Conservation (phyloP, 2,113 vertebrate species). For the Galeopterus variegatus region DNA sequence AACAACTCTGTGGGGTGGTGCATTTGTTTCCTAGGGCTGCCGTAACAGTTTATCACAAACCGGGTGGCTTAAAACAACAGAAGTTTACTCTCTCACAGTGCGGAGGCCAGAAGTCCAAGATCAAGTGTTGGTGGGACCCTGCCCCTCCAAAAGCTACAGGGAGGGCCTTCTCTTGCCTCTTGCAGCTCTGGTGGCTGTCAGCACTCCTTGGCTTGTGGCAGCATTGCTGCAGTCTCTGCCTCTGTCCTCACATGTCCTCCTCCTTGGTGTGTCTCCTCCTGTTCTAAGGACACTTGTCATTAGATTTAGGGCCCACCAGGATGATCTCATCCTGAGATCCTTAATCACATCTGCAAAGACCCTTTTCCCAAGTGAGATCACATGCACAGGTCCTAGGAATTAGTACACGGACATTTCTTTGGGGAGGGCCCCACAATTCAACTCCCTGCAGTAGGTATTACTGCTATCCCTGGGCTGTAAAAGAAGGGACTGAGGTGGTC, state of each 20-base stretch:
- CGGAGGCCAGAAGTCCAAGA: neutral
- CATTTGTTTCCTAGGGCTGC: accelerated
- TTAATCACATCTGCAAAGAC: neutral
- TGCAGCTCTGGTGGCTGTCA: neutral
- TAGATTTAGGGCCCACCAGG: neutral
- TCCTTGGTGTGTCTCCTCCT: neutral
- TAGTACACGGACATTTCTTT: neutral
- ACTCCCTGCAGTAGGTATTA: neutral
- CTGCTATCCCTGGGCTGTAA: neutral
- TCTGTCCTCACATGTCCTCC: neutral
- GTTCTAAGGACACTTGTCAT: neutral
- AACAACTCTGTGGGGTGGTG: accelerated
- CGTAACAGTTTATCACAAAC: accelerated
- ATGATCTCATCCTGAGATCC: neutral
- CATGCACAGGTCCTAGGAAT: neutral
- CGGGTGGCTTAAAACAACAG: neutral
- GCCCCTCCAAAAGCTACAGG: accelerated
- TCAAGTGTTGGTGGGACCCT: no score
- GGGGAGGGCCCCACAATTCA: neutral
- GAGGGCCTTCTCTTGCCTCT: no score
- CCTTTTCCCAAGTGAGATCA: neutral
- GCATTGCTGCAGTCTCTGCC: neutral
- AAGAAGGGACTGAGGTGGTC: neutral
- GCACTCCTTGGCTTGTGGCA: neutral
- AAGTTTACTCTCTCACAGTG: accelerated